phyloP scores from a whole-genome alignment of 2,797 vertebrate species.

The Vespertilio murinus region DNA sequence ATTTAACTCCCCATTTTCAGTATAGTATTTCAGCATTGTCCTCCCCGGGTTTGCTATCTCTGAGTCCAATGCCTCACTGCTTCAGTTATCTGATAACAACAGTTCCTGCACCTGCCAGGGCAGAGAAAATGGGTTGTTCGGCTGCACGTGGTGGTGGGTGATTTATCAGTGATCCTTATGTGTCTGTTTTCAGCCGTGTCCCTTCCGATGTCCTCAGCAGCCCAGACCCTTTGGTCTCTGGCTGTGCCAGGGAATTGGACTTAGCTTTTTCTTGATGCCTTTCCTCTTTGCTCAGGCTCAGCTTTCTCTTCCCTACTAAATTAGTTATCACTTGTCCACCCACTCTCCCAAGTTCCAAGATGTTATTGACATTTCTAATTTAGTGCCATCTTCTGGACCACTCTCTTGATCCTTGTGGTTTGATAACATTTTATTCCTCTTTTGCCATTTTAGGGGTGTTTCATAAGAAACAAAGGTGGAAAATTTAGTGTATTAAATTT shows the following conservation, averaged over 20 bases:
- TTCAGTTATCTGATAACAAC: not conserved
- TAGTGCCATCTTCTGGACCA: not conserved
- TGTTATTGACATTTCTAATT: not conserved
- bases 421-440: not conserved
- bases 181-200: not conserved
- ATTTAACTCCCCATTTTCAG: not conserved
- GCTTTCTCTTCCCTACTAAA: not conserved
- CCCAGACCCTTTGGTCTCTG: not conserved
- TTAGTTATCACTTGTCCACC: not conserved
- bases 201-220: not conserved
- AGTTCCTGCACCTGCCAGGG: not conserved
- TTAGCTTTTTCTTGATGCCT: not conserved
- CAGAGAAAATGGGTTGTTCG: not conserved
- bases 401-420: not conserved
- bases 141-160: not conserved
- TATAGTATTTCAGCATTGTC: not conserved
- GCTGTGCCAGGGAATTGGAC: not conserved
- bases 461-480: not conserved
- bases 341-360: not conserved
- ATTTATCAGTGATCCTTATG: not conserved
- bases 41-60: not conserved
- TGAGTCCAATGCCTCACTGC: not conserved
- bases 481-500: not conserved
- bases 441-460: not conserved
- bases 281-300: not conserved